A percentile compares a stretch with the other conserved stretches of the same genome.
Evolutionary conservation across 2,797 vertebrate species (phyloP).

Genomic region (Malurus splendens): DNA sequence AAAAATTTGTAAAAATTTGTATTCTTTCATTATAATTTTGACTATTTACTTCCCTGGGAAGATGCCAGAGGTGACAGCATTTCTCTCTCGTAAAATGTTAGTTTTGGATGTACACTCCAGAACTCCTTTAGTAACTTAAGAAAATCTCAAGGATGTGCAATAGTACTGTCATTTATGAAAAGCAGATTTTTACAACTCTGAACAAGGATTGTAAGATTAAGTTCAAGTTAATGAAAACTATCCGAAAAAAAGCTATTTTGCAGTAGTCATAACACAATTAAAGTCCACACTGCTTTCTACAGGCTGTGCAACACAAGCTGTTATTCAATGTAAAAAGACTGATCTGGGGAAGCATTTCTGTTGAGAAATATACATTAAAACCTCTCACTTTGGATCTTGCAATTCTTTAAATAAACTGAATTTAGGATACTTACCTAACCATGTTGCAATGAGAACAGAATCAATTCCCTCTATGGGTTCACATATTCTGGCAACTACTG

Average conservation of each 20-base stretch:
- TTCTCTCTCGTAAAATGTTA: background rate
- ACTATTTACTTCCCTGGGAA: background rate
- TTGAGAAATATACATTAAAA: background rate
- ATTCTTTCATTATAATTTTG: background rate
- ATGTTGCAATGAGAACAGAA: conserved; percentile 87
- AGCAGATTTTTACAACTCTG: background rate
- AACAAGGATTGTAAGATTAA: background rate
- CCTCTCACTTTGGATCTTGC: background rate
- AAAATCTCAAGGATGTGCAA: background rate
- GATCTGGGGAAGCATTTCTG: background rate
- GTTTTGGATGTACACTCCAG: background rate
- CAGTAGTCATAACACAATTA: background rate
- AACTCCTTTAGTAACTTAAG: background rate
- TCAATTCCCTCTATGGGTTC: conserved; percentile 96
- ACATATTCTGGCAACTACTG: conserved; percentile 94
- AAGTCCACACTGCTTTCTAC: background rate
- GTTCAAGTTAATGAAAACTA: background rate
- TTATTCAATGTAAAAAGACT: background rate
- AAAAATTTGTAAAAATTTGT: background rate
- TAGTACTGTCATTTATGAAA: background rate
- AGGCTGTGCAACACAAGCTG: background rate
- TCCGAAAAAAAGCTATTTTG: background rate
- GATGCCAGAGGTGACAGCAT: background rate
- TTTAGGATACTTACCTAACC: conserved; percentile 83
- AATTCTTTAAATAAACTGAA: background rate